These are phyloP conservation scores for Synaphobranchus kaupii DNA, from an alignment of 2,797 vertebrate species.

Conservation along the genomic window DNA sequence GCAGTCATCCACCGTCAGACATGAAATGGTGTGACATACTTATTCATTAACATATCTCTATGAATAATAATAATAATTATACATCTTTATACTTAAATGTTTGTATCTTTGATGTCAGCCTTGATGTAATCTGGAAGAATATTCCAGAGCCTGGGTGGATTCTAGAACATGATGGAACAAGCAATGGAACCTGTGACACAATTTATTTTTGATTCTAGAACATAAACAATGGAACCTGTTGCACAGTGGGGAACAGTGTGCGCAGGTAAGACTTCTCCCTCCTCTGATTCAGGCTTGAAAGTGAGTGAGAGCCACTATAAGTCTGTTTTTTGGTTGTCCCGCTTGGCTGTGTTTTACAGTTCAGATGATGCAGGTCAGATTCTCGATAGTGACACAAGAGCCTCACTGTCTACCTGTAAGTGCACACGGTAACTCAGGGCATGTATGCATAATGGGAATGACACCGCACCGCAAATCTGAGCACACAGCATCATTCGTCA, in stretches of 20 bases:
- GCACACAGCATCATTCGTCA: constrained; percentile 24
- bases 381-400: constrained; percentile 41
- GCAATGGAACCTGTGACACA: not conserved
- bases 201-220: not conserved
- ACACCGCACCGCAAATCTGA: constrained; percentile 60
- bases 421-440: constrained; percentile 50
- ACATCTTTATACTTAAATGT: too few species aligned
- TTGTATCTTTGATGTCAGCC: too few species aligned
- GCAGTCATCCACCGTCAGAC: not conserved
- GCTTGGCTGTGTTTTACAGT: not conserved
- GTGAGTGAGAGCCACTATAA: not conserved
- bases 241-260: constrained; percentile 44
- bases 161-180: not conserved
- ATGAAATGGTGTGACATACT: not conserved
- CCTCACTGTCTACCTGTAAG: constrained; percentile 38
- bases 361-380: constrained; percentile 5
- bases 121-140: too few species aligned
- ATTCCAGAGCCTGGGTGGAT: too few species aligned
- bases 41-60: too few species aligned
- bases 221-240: not conserved
- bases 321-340: not conserved
- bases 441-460: constrained; percentile 50
- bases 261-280: not conserved
- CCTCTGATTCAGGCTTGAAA: not conserved
- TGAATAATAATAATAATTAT: too few species aligned